Base-by-base conservation (phyloP, 2,113 vertebrate genomes). In the Passer domesticus region DNA sequence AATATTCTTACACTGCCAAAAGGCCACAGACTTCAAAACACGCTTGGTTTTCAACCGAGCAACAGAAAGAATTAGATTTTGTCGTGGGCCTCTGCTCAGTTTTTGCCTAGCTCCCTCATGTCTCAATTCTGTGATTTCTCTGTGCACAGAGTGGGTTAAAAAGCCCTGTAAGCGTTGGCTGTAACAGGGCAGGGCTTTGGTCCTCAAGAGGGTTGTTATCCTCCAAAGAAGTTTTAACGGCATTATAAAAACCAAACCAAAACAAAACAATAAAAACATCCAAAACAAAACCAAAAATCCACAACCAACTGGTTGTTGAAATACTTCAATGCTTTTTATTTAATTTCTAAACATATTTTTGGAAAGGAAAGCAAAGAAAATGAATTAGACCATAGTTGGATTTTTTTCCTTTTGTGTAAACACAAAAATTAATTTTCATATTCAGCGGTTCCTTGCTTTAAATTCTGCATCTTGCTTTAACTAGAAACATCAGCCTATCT, bases 281-380 rank as follows among this genome's bases (percentile, higher is more conserved):
- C 41, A 81, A 76, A 75, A 94, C 63, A 63, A 81, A 69, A 44
- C 15, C 30, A n/a, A 53, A 73, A 28, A 20, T 41, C 64, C 73
- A 31, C 62, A 83, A 66, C 77, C 41, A 62, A 87, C 13, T 56
- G 58, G 41, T 89, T 82, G 64, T 35, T 92, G 93, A 81, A 86
- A 87, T 87, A 91, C 68, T 95, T 81, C 22, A 92, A 83, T 47
- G 85, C 17, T 76, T 92, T 80, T 89, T 64, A 87, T 88, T 97
- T 83, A 43, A 90, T 93, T 85, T 93, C 75, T 89, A 95, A 95
- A 95, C 94, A 87, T 88, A 88, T 76, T 92, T 94, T 94, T 95
- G 92, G 90, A 91, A 93, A 68, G 79, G 58, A 4, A 91, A 88
- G 64, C 89, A 83, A 88, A 92, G 66, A 60, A 92, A 91, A 92